Evolutionary conservation across 2,797 vertebrate species (phyloP).

Genomic region (Clarias fuscus): DNA sequence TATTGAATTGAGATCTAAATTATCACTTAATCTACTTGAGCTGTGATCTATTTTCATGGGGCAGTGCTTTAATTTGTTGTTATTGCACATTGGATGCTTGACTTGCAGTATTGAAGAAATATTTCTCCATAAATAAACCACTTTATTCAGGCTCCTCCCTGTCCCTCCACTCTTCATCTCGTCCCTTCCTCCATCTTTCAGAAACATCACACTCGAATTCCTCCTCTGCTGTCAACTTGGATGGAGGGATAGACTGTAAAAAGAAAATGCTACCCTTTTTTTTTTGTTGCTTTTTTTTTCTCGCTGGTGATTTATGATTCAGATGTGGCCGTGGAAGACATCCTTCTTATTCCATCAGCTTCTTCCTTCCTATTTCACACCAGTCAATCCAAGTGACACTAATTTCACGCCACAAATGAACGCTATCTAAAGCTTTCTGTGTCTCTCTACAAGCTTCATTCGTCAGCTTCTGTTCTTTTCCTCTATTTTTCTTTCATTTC

Average conservation of each 20-base stretch:
- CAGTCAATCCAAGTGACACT: slow-evolving; percentile 35
- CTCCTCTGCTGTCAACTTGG: slow-evolving; percentile 32
- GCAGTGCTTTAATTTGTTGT: slow-evolving; percentile 60
- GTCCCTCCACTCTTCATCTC: slow-evolving; percentile 16
- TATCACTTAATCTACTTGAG: slow-evolving; percentile 76
- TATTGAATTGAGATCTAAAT: slow-evolving; percentile 73
- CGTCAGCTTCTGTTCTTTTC: slow-evolving; percentile 26
- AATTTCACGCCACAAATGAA: slow-evolving; percentile 35
- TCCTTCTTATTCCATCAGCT: slow-evolving; percentile 42
- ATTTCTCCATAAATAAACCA: slow-evolving; percentile 64
- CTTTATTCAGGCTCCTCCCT: slow-evolving; percentile 40
- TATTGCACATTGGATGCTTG: slow-evolving; percentile 51
- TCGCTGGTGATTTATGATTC: slow-evolving; percentile 29
- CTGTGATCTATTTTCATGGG: slow-evolving; percentile 68
- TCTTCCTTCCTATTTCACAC: slow-evolving; percentile 28
- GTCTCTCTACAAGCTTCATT: slow-evolving; percentile 13
- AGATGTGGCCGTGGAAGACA: slow-evolving; percentile 5
- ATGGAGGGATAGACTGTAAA: slow-evolving; percentile 31
- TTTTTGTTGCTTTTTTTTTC: neutral
- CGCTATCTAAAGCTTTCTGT: slow-evolving; percentile 37
- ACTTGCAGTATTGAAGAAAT: slow-evolving; percentile 58
- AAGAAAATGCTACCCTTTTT: slow-evolving; percentile 23
- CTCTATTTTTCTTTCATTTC: slow-evolving; percentile 22
- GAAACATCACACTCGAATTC: slow-evolving; percentile 46
- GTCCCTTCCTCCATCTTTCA: slow-evolving; percentile 29